Evolutionary conservation across 2,888 invertebrate species (phyloP).

Genomic region (Pilophorus perplexus): DNA sequence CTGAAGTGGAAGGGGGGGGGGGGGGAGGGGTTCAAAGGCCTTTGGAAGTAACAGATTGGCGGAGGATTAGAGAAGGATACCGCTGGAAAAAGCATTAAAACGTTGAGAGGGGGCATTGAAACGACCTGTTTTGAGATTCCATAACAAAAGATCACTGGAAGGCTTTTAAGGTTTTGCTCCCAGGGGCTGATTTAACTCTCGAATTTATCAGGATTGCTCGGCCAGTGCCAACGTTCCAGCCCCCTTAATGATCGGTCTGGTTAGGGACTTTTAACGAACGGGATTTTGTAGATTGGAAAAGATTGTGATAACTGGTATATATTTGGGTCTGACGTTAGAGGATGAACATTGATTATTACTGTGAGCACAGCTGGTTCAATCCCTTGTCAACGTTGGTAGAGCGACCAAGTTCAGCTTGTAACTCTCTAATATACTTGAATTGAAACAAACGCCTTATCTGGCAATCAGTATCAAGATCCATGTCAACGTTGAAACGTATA

Average conservation of each 20-base stretch:
- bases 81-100: conserved; percentile 21
- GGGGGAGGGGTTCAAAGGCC: neutral
- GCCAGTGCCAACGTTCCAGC: conserved; percentile 3
- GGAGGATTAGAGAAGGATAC: conserved; percentile 17
- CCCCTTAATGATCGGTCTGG: conserved; percentile 5
- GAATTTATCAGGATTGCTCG: conserved; percentile 25
- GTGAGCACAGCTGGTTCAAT: no score
- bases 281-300: no score
- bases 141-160: conserved; percentile 25
- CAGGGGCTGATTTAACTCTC: conserved; percentile 8
- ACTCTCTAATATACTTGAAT: no score
- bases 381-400: no score
- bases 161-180: neutral
- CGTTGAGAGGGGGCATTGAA: conserved; percentile 21
- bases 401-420: no score
- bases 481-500: no score
- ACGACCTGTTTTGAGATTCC: conserved; percentile 35
- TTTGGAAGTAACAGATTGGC: conserved; percentile 33
- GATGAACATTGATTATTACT: no score
- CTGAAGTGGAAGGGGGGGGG: neutral
- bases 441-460: no score
- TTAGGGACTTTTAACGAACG: no score
- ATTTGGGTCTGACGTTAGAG: no score
- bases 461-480: no score
- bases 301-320: no score